These are phyloP conservation scores for Ophiothrix spiculata DNA, from an alignment of 35 echinoderm and acorn worm species.

Conservation along the genomic window DNA sequence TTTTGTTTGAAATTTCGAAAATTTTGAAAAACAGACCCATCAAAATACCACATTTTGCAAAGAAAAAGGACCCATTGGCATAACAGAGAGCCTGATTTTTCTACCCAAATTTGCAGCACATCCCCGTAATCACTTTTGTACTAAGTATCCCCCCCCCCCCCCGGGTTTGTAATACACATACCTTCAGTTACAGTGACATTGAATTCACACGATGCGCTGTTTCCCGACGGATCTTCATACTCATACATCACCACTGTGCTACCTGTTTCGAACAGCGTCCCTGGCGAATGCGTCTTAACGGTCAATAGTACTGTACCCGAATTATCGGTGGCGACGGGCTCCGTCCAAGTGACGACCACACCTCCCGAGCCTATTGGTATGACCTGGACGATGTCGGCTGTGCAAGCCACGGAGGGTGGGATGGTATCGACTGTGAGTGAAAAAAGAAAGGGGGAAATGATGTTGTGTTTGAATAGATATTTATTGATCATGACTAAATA, in stretches of 20 bases:
- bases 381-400: slow-evolving; percentile 20
- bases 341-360: slow-evolving; percentile 23
- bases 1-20: no score
- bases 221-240: slow-evolving; percentile 26
- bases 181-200: slow-evolving; percentile 25
- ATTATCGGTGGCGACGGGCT: slow-evolving; percentile 5
- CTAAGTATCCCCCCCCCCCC: no score
- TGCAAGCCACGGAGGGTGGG: background rate
- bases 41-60: no score
- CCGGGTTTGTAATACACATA: no score
- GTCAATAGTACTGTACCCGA: slow-evolving; percentile 5
- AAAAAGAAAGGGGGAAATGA: no score
- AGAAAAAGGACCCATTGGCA: no score
- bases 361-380: slow-evolving; percentile 22
- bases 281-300: slow-evolving; percentile 8
- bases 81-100: no score
- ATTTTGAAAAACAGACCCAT: no score
- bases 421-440: background rate
- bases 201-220: slow-evolving; percentile 28
- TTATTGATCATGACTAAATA: no score
- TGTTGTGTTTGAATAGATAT: no score
- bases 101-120: no score
- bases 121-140: no score
- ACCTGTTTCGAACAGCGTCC: slow-evolving; percentile 22
- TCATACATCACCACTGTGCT: background rate